phyloP scores from a whole-genome alignment of 2,888 invertebrate species.

The Parascotia fuliginaria region DNA sequence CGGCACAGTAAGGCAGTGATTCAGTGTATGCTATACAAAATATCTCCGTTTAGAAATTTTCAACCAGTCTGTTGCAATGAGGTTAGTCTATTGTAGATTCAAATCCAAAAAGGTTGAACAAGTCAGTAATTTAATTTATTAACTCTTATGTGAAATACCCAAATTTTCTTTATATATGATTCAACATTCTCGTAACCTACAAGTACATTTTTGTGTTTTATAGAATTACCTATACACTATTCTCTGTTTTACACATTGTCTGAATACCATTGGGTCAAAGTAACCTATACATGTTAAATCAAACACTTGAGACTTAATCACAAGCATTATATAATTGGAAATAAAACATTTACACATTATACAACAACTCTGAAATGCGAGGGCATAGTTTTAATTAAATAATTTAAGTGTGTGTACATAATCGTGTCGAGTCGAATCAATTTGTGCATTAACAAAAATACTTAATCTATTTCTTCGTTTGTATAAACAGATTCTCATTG shows the following conservation, averaged over 20 bases:
- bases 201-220: conserved; percentile 82
- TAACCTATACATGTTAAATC: conserved; percentile 64
- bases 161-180: conserved; percentile 72
- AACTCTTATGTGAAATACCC: conserved; percentile 81
- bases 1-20: conserved; percentile 85
- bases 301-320: conserved; percentile 59
- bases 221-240: conserved; percentile 82
- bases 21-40: conserved; percentile 84
- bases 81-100: conserved; percentile 84
- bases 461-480: conserved; percentile 60
- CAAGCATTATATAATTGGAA: conserved; percentile 50
- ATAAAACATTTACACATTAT: conserved; percentile 62
- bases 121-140: conserved; percentile 78
- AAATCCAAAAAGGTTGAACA: conserved; percentile 84
- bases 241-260: conserved; percentile 76
- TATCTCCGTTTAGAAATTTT: conserved; percentile 80
- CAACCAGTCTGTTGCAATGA: conserved; percentile 84
- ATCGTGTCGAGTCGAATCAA: conserved; percentile 61
- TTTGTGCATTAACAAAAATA: conserved; percentile 74
- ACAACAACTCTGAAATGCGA: conserved; percentile 78
- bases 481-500: conserved; percentile 74
- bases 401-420: conserved; percentile 46
- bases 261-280: conserved; percentile 77
- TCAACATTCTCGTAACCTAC: conserved; percentile 84
- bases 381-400: conserved; percentile 68